Evolutionary conservation across 2,888 invertebrate species (phyloP).

Genomic region (Brenthis daphne): DNA sequence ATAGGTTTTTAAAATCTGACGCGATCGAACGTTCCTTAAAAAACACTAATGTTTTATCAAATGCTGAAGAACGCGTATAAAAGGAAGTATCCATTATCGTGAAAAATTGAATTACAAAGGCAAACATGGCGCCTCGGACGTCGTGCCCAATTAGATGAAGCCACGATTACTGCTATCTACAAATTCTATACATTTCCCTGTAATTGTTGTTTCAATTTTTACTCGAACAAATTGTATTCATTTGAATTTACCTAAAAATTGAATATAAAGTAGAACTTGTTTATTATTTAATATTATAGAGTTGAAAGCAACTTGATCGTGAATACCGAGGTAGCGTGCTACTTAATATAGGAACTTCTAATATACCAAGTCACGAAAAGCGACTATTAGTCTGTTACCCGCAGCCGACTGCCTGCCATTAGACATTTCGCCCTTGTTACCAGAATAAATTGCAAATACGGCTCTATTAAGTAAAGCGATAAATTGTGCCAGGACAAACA

Average conservation of each 20-base stretch:
- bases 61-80: conserved; percentile 18
- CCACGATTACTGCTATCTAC: conserved; percentile 14
- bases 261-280: background rate
- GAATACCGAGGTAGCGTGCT: conserved; percentile 56
- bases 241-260: background rate
- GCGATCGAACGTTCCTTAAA: background rate
- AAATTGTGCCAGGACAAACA: conserved; percentile 35
- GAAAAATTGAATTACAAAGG: conserved; percentile 41
- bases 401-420: conserved; percentile 57
- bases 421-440: conserved; percentile 54
- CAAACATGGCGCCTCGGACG: conserved; percentile 27
- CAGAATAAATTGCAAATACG: conserved; percentile 53
- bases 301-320: conserved; percentile 17
- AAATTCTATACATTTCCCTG: background rate
- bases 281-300: background rate
- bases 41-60: conserved; percentile 19
- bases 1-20: background rate
- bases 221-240: background rate
- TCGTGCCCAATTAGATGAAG: conserved; percentile 27
- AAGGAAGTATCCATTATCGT: conserved; percentile 32
- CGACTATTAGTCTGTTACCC: conserved; percentile 64
- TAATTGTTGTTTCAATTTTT: background rate
- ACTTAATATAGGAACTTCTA: conserved; percentile 52
- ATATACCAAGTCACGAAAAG: conserved; percentile 62
- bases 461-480: conserved; percentile 48